Evolutionary conservation across 2,113 vertebrate genomes (phyloP).

Genomic region (Platichthys stellatus): DNA sequence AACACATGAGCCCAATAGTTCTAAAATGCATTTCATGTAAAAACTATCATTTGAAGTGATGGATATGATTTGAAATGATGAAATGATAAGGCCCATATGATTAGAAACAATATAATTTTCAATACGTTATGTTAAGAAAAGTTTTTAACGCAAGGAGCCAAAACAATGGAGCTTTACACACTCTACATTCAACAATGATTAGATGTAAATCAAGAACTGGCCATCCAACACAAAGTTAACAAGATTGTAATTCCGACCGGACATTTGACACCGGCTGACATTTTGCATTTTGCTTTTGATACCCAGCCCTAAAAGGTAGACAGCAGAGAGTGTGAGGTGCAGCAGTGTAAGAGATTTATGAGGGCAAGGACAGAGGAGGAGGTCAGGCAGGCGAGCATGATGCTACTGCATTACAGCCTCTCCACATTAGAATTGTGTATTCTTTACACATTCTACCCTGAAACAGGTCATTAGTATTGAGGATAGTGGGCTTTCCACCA

Average conservation of each 20-base stretch:
- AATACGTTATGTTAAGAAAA: no score
- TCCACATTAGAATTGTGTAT: conserved; percentile 54
- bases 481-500: conserved; percentile 46
- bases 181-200: background rate
- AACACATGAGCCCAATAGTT: no score
- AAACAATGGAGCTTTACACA: no score
- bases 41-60: no score
- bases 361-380: conserved; percentile 61
- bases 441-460: conserved; percentile 64
- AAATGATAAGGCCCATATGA: no score
- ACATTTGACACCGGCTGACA: conserved; percentile 13
- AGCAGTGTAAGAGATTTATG: conserved; percentile 67
- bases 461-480: conserved; percentile 71
- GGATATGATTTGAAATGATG: no score
- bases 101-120: no score
- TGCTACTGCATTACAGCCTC: conserved; percentile 54
- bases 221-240: conserved; percentile 5
- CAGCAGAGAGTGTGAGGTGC: conserved; percentile 32
- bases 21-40: no score
- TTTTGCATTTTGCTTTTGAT: conserved; percentile 9
- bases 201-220: background rate
- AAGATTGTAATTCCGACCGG: conserved; percentile 6
- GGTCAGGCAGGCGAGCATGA: conserved; percentile 51
- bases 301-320: conserved; percentile 11
- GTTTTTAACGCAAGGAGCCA: background rate